Evolutionary conservation across 1,140 invertebrate genomes (phyloP).

Genomic region (Drosophila novamexicana): DNA sequence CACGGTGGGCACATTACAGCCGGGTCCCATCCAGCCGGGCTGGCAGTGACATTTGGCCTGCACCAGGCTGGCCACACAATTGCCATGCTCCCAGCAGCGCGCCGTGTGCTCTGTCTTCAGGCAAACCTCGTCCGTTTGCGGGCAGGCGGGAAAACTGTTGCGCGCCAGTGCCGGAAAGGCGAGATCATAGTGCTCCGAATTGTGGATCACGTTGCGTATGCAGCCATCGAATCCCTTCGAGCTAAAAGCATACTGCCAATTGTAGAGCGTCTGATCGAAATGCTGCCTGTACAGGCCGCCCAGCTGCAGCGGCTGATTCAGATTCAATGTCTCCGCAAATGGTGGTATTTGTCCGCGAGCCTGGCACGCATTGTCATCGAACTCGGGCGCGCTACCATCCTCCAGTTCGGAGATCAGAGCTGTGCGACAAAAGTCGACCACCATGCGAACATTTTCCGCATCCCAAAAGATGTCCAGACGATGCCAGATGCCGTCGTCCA

Average conservation of each 20-base stretch:
- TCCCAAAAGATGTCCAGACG: slow-evolving; percentile 89
- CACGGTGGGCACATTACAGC: slow-evolving; percentile 86
- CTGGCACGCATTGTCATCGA: slow-evolving; percentile 88
- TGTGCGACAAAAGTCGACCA: slow-evolving; percentile 88
- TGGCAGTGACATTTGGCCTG: slow-evolving; percentile 88
- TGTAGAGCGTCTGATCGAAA: slow-evolving; percentile 85
- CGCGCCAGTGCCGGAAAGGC: slow-evolving; percentile 86
- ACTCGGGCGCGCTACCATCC: slow-evolving; percentile 86
- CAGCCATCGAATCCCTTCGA: slow-evolving; percentile 88
- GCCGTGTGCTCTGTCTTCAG: slow-evolving; percentile 85
- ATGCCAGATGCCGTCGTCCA: slow-evolving; percentile 90
- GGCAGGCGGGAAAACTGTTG: slow-evolving; percentile 86
- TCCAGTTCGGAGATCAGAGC: slow-evolving; percentile 86
- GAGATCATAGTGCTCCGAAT: slow-evolving; percentile 88
- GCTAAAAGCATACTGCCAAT: slow-evolving; percentile 85
- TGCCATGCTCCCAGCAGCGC: slow-evolving; percentile 87
- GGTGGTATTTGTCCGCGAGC: slow-evolving; percentile 87
- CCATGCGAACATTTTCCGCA: slow-evolving; percentile 87
- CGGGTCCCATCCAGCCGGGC: slow-evolving; percentile 87
- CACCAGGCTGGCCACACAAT: slow-evolving; percentile 87
- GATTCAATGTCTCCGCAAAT: slow-evolving; percentile 89
- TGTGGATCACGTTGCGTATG: slow-evolving; percentile 89
- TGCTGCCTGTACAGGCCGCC: slow-evolving; percentile 87
- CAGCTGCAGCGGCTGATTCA: slow-evolving; percentile 89
- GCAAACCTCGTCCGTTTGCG: slow-evolving; percentile 86